Evolutionary conservation across 2,888 invertebrate species (phyloP), one percentile per base, ranked within the genome.

Genomic region (Hanleya hanleyi): DNA sequence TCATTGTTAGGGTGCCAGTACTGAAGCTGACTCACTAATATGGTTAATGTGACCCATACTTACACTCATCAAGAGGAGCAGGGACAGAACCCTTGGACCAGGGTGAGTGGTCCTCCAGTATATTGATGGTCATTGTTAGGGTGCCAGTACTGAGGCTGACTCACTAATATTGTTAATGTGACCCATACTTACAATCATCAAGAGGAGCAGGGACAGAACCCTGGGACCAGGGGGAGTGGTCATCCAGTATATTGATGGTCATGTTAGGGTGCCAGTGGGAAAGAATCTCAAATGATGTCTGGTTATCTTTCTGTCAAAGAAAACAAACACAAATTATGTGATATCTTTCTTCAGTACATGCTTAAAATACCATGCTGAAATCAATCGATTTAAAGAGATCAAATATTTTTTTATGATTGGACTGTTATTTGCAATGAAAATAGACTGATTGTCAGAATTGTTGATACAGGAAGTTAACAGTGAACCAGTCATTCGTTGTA

Each of bases 211-310:
- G 98, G 0, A 99, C 95, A 83, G 94, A 93, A 9, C 98, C 99
- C 85, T 94, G 94, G 36, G 95, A 93, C 99, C 99, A 99, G 79
- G 95, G 94, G 0, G 98, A 98, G 91, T 98, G 97, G 91, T 99
- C 99, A 67, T 96, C 95, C 1, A 99, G 95, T 67, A 99, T 90
- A 91, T 97, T 98, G 69, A 99, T 92, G 0, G 99, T 99, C 47
- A 41, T 12, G 47, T 41, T 41, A 4, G 98, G 98, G 93, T 99
- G 99, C 99, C 99, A 99, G 91, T 98, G 98, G 1, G 98, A 98
- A 0, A 99, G 92, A 72, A 99, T 95, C 91, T 98, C 97, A 85
- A 95, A 94, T 6, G 78, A 69, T 12, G 84, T 83, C 7, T 80
- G 78, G 64, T 85, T 86, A 26, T 82, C 82, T 76, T 83, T 86